phyloP scores from a whole-genome alignment of 2,888 invertebrate species.

The Ariolimax columbianus region DNA sequence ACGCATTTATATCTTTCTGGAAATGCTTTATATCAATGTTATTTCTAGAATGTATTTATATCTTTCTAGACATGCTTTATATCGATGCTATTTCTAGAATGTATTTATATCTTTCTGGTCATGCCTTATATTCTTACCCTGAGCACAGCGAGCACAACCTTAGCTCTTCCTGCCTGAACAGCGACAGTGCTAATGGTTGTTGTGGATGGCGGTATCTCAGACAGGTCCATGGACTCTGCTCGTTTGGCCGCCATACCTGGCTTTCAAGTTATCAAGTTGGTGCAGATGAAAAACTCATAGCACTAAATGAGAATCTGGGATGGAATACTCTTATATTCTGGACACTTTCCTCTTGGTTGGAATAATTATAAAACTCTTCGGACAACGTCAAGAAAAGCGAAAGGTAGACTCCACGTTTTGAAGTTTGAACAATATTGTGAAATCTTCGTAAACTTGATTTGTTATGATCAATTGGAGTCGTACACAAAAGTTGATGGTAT shows the following conservation, averaged over 20 bases:
- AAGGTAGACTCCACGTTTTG: constrained; percentile 28
- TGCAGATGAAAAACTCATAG: constrained; percentile 28
- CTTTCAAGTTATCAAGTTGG: constrained; percentile 5
- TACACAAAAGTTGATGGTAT: constrained; percentile 16
- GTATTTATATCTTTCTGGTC: neutral
- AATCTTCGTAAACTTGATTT: neutral
- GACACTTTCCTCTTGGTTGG: constrained; percentile 44
- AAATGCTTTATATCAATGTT: neutral
- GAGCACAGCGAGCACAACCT: constrained; percentile 91
- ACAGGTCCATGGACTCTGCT: constrained; percentile 67
- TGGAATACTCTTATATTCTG: constrained; percentile 13
- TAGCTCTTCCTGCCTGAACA: constrained; percentile 90
- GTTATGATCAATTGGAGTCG: neutral
- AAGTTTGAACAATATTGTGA: constrained; percentile 2
- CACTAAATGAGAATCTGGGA: constrained; percentile 10
- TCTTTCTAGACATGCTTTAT: neutral
- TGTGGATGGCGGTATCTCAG: constrained; percentile 73
- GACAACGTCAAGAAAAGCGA: constrained; percentile 44
- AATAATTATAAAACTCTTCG: constrained; percentile 17
- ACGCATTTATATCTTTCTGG: neutral
- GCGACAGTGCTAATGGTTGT: constrained; percentile 94
- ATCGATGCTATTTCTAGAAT: neutral
- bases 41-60: neutral
- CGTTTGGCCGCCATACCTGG: constrained; percentile 47
- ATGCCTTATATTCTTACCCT: constrained; percentile 84